Base-by-base conservation (phyloP, 2,888 invertebrate genomes). In the Drosophila lutescens region DNA sequence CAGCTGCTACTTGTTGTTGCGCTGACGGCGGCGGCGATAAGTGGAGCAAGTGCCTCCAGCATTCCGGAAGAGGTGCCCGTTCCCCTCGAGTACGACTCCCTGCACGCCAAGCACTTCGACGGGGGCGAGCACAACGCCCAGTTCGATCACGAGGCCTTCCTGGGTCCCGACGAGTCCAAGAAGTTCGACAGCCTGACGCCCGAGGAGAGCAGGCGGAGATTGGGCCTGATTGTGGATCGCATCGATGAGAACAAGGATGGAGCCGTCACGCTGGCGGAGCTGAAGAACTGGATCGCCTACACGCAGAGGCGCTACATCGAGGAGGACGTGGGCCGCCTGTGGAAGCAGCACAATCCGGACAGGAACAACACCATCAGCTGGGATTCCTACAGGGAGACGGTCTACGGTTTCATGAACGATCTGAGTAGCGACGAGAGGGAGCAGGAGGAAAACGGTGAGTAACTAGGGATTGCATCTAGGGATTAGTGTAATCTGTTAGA, bases 81-180 rank as follows among this genome's bases (percentile, higher is more conserved):
- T 67, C 92, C 95, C 17, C 92, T 95, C 85, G 95, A 96, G 76
- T 93, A 96, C 89, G 94, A 95, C 80, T 93, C 97, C 6, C 96
- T 96, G 74, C 95, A 96, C 76, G 94, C 95, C 58, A 95, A 96
- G 76, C 98, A 98, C 90, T 97, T 91, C 13, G 89, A 88, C 1
- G 95, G 96, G 77, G 96, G 95, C 30, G 95, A 96, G 70, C 98
- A 98, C 87, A 97, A 99, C 91, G 93, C 95, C 54, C 97, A 98
- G 78, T 99, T 97, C 91, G 99, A 99, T 90, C 99, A 99, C 90
- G 99, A 99, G 91, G 98, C 98, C 0, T 99, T 99, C 91, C 93
- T 99, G 12, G 99, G 99, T 0, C 97, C 98, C 90, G 97, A 98
- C 77, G 95, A 95, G 80, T 97, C 99, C 0, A 97, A 97, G 90